Evolutionary conservation across 2,797 vertebrate genomes (phyloP).

Genomic region (Kryptopterus vitreolus): DNA sequence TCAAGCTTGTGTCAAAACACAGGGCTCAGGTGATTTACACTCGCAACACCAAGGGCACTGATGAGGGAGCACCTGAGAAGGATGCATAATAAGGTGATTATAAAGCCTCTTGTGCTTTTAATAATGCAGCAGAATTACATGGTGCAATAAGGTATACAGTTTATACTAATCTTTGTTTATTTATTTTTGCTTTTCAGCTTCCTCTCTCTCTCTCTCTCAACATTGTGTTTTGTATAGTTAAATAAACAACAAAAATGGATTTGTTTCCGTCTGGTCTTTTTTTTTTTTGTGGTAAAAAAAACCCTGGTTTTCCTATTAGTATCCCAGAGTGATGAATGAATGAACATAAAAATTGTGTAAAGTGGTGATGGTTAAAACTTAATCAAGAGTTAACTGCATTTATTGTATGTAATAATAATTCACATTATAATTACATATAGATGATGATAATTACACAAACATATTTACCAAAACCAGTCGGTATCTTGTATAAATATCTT

Average conservation of each 20-base stretch:
- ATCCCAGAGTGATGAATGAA: no score
- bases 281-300: not conserved
- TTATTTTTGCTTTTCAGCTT: conserved; percentile 26
- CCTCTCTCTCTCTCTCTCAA: conserved; percentile 39
- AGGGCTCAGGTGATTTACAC: conserved; percentile 86
- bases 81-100: conserved; percentile 73
- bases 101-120: not conserved
- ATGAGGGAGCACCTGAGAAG: conserved; percentile 77
- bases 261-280: no score
- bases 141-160: not conserved
- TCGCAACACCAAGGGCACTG: conserved; percentile 84
- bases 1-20: conserved; percentile 86
- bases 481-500: no score
- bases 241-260: conserved; percentile 51
- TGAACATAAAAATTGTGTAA: no score
- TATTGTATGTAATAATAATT: no score
- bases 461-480: no score
- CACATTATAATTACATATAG: no score
- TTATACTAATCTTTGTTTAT: not conserved
- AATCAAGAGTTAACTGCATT: no score
- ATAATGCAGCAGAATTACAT: not conserved
- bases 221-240: conserved; percentile 54
- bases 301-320: conserved; percentile 15
- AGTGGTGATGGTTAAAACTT: no score
- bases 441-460: no score